Evolutionary conservation across 2,888 invertebrate genomes (phyloP).

Genomic region (Diarsia brunnea): DNA sequence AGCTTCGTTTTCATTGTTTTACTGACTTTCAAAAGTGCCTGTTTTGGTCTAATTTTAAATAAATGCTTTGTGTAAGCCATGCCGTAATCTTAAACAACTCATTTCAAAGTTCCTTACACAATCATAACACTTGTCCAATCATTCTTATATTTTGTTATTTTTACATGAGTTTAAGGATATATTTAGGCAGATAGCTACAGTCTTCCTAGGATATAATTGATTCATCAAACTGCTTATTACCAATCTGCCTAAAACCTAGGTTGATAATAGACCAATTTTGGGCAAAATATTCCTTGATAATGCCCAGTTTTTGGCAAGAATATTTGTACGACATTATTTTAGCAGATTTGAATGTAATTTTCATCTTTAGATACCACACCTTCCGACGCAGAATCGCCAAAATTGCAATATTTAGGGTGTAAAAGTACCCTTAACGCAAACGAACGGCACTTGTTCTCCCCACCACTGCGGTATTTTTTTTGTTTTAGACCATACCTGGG

Average conservation of each 20-base stretch:
- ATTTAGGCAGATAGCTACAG: constrained; percentile 18
- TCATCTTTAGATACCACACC: background rate
- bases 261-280: constrained; percentile 24
- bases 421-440: too few relatives aligned
- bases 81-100: background rate
- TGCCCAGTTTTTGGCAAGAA: constrained; percentile 20
- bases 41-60: too few relatives aligned
- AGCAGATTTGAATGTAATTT: too few relatives aligned
- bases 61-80: too few relatives aligned
- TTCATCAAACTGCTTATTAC: background rate
- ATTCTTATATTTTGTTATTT: constrained; percentile 6
- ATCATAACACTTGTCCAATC: constrained; percentile 15
- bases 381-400: background rate
- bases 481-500: too few relatives aligned
- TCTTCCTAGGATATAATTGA: constrained; percentile 14
- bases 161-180: background rate
- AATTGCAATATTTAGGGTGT: too few relatives aligned
- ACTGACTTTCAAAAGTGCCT: too few relatives aligned
- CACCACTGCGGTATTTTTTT: too few relatives aligned
- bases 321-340: background rate
- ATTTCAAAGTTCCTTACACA: constrained; percentile 21
- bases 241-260: background rate
- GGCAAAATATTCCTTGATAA: background rate
- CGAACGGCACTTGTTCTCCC: too few relatives aligned
- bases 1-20: too few relatives aligned